These are phyloP conservation scores for Brachylomia viminalis DNA, from an alignment of 2,888 invertebrate genomes.

Conservation along the genomic window DNA sequence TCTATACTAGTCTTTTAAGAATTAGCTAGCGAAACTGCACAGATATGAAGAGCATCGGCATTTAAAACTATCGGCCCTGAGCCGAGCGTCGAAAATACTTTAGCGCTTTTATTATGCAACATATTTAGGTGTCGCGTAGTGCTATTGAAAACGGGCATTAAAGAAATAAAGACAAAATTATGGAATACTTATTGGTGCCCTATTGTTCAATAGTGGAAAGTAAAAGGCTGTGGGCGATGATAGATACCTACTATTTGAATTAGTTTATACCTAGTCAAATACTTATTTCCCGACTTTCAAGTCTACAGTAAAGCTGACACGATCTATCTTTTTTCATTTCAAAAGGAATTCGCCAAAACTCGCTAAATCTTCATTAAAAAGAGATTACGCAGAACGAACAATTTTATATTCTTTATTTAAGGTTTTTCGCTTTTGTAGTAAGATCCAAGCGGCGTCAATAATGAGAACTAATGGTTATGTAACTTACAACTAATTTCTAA, in stretches of 20 bases:
- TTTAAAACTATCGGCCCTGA: too few relatives aligned
- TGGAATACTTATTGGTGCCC: too few relatives aligned
- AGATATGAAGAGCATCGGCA: too few relatives aligned
- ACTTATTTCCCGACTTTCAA: constrained; percentile 17
- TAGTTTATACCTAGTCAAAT: constrained; percentile 4
- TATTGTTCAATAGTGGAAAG: too few relatives aligned
- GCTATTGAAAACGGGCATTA: too few relatives aligned
- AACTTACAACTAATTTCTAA: constrained; percentile 15
- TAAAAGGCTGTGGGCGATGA: too few relatives aligned
- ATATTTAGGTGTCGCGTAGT: too few relatives aligned
- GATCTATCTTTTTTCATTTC: constrained; percentile 53
- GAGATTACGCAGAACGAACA: constrained; percentile 49
- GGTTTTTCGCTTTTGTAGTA: constrained; percentile 18
- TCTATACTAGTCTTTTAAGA: too few relatives aligned
- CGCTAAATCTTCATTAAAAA: constrained; percentile 67
- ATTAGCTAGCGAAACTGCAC: too few relatives aligned
- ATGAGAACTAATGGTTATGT: constrained; percentile 33
- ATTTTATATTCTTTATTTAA: constrained; percentile 44
- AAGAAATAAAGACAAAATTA: too few relatives aligned
- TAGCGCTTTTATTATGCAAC: too few relatives aligned
- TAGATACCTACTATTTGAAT: constrained; percentile 1
- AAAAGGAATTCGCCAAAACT: constrained; percentile 50
- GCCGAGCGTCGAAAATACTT: too few relatives aligned
- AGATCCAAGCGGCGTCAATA: constrained; percentile 29
- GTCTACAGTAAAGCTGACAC: constrained; percentile 21